Conservation (phyloP, 2,797 vertebrate genomes). For the Halcyon leucocephala region DNA sequence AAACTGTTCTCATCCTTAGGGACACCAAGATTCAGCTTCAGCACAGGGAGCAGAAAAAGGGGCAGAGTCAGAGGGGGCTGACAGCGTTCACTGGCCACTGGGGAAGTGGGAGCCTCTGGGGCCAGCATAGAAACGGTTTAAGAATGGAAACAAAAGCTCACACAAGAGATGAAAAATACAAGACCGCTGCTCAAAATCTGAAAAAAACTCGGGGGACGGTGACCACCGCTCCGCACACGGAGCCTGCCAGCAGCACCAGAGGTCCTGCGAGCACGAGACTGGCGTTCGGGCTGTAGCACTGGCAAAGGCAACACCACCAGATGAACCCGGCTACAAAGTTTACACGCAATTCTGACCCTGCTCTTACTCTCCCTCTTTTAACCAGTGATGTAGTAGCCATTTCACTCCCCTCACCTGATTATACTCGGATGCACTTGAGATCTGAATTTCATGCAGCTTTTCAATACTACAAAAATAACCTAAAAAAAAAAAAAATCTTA, state of each 20-base stretch:
- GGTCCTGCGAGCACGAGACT: neutral
- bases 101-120: neutral
- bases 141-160: neutral
- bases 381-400: neutral
- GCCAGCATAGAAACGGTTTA: neutral
- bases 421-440: neutral
- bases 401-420: neutral
- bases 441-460: neutral
- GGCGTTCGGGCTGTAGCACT: neutral
- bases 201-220: accelerated
- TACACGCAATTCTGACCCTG: neutral
- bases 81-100: accelerated
- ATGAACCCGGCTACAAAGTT: neutral
- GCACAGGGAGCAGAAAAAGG: neutral
- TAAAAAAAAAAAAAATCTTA: neutral
- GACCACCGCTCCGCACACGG: neutral
- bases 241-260: neutral
- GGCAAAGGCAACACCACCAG: neutral
- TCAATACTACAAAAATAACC: neutral
- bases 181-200: neutral
- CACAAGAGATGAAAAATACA: neutral
- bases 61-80: neutral
- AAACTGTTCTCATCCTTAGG: neutral
- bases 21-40: neutral
- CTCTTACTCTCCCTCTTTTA: neutral